A percentile compares a stretch with the other conserved stretches of the same genome.
Evolutionary conservation across 2,888 invertebrate species (phyloP).

Genomic region (Erynnis tages): DNA sequence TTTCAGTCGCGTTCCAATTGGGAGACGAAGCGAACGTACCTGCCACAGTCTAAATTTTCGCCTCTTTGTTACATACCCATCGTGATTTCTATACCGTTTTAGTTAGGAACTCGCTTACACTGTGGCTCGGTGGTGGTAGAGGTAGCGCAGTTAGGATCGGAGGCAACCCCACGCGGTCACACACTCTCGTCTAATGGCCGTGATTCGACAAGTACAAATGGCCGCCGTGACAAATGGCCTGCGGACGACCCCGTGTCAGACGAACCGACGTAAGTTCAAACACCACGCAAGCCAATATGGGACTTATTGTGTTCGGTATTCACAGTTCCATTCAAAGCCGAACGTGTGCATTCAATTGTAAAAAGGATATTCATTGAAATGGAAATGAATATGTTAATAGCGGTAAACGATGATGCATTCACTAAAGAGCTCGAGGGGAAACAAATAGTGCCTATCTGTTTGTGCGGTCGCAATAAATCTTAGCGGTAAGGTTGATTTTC

Average conservation of each 20-base stretch:
- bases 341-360: slow-evolving; percentile 35
- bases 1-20: slow-evolving; percentile 49
- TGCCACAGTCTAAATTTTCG: slow-evolving; percentile 35
- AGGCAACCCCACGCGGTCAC: slow-evolving; percentile 75
- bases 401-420: slow-evolving; percentile 40
- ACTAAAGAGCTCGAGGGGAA: slow-evolving; percentile 33
- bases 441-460: slow-evolving; percentile 35
- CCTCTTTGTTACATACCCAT: neutral
- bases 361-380: slow-evolving; percentile 37
- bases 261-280: slow-evolving; percentile 65
- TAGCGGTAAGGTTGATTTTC: slow-evolving; percentile 48
- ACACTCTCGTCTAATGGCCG: slow-evolving; percentile 80
- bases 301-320: slow-evolving; percentile 51
- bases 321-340: slow-evolving; percentile 36
- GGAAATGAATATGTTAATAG: slow-evolving; percentile 41
- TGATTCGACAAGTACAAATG: slow-evolving; percentile 83
- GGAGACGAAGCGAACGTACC: slow-evolving; percentile 36
- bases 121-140: slow-evolving; percentile 48
- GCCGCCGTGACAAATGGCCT: slow-evolving; percentile 79
- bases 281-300: slow-evolving; percentile 61
- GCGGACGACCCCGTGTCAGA: slow-evolving; percentile 71
- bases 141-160: slow-evolving; percentile 59
- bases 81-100: slow-evolving; percentile 26
- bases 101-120: slow-evolving; percentile 41
- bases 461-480: slow-evolving; percentile 35